These are phyloP conservation scores for Rhabdomys dilectus DNA, from an alignment of 2,113 vertebrate species.

Conservation along the genomic window DNA sequence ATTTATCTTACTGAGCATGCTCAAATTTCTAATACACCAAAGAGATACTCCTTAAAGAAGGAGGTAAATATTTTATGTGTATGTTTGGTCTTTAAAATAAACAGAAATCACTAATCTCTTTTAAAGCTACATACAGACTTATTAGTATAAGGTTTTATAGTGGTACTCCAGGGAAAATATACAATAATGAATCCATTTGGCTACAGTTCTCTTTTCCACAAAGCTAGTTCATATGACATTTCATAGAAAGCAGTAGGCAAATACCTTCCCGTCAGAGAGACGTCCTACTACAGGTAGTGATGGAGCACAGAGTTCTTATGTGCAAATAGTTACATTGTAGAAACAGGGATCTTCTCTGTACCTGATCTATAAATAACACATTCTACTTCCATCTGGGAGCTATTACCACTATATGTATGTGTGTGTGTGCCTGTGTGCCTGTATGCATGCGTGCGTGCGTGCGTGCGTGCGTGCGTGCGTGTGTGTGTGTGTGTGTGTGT, in stretches of 20 bases:
- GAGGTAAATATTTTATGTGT: slow-evolving; percentile 41
- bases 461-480: no score
- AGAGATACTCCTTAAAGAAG: slow-evolving; percentile 55
- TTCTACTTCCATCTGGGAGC: slow-evolving; percentile 53
- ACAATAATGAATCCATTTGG: slow-evolving; percentile 57
- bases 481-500: not conserved
- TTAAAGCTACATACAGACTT: slow-evolving; percentile 41
- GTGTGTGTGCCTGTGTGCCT: not conserved
- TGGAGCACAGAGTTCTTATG: slow-evolving; percentile 54
- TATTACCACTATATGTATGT: not conserved
- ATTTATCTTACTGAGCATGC: slow-evolving; percentile 92
- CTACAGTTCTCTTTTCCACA: slow-evolving; percentile 59
- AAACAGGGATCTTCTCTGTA: slow-evolving; percentile 57
- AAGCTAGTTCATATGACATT: slow-evolving; percentile 62
- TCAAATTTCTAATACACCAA: slow-evolving; percentile 83
- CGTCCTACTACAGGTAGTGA: slow-evolving; percentile 8
- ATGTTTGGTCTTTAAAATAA: slow-evolving; percentile 52
- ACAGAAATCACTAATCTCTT: slow-evolving; percentile 47
- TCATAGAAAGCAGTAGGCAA: slow-evolving; percentile 56
- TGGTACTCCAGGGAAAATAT: slow-evolving; percentile 58
- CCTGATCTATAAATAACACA: slow-evolving; percentile 56
- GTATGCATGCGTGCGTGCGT: not conserved
- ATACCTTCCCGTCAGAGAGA: slow-evolving; percentile 55
- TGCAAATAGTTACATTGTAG: slow-evolving; percentile 40
- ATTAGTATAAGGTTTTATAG: slow-evolving; percentile 18